phyloP scores from a whole-genome alignment of 2,113 vertebrate genomes.

The Tenebrosternarchus preto region DNA sequence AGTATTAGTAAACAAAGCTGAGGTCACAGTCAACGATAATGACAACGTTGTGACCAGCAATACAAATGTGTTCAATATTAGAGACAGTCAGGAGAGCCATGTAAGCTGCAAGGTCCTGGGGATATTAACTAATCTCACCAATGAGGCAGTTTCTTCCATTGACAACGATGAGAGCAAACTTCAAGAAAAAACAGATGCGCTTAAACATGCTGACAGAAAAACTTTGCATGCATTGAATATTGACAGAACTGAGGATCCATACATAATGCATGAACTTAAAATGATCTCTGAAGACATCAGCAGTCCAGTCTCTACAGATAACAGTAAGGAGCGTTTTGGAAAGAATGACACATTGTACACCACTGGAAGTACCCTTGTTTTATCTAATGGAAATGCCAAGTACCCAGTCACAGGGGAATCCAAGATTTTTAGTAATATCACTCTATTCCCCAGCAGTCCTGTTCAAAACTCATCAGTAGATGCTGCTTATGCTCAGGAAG shows the following conservation, averaged over 20 bases:
- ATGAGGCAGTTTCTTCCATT: conserved; percentile 7
- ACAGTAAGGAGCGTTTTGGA: conserved; percentile 11
- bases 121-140: neutral
- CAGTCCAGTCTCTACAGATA: conserved; percentile 14
- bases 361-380: neutral
- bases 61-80: neutral
- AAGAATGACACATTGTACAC: neutral
- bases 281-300: neutral
- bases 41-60: neutral
- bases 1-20: neutral
- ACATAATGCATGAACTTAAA: neutral
- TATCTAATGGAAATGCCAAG: conserved; percentile 9
- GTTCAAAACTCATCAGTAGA: neutral
- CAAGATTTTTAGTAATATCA: neutral
- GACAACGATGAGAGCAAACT: neutral
- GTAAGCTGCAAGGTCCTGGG: neutral
- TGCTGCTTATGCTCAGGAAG: neutral
- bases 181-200: neutral
- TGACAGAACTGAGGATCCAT: neutral
- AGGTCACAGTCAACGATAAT: neutral
- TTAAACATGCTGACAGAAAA: conserved; percentile 1
- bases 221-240: neutral
- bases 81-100: neutral
- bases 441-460: neutral
- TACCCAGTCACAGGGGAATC: neutral